Evolutionary conservation across 2,888 invertebrate species (phyloP).

Genomic region (Acleris literana): DNA sequence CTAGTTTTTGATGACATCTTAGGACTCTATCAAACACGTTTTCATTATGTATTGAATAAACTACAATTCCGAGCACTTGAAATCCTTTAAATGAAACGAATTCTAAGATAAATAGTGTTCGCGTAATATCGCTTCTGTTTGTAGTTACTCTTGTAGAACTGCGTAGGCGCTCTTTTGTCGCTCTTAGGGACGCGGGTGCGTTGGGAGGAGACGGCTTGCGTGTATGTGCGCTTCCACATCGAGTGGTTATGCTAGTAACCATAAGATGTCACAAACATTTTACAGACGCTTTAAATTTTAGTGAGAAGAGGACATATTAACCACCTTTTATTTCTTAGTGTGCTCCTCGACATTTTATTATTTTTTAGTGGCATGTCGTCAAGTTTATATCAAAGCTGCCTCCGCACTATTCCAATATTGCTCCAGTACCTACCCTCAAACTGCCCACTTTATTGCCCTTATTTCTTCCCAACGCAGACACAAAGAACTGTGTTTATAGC

Average conservation of each 20-base stretch:
- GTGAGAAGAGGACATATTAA: too few species aligned
- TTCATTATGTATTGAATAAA: too few species aligned
- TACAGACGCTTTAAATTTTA: background rate
- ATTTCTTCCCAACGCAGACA: constrained; percentile 75
- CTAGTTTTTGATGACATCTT: too few species aligned
- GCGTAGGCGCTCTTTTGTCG: constrained; percentile 78
- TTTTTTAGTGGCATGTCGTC: background rate
- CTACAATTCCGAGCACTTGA: background rate
- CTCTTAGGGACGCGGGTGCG: constrained; percentile 65
- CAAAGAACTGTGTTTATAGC: constrained; percentile 81
- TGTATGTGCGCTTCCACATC: constrained; percentile 6
- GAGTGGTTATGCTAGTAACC: background rate
- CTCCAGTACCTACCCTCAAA: constrained; percentile 58
- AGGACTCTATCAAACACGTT: too few species aligned
- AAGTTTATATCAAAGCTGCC: constrained; percentile 44
- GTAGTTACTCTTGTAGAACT: constrained; percentile 36
- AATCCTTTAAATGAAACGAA: background rate
- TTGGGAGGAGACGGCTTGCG: constrained; percentile 57
- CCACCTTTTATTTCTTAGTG: background rate
- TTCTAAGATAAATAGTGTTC: constrained; percentile 17
- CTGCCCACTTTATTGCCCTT: constrained; percentile 75
- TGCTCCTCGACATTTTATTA: background rate
- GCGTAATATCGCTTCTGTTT: constrained; percentile 11
- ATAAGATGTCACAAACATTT: background rate
- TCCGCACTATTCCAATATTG: constrained; percentile 56